Percentiles rank a stretch among this genome's conserved stretches.
phyloP scores from a whole-genome alignment of 2,888 invertebrate species.

The Plagiodera versicolora region DNA sequence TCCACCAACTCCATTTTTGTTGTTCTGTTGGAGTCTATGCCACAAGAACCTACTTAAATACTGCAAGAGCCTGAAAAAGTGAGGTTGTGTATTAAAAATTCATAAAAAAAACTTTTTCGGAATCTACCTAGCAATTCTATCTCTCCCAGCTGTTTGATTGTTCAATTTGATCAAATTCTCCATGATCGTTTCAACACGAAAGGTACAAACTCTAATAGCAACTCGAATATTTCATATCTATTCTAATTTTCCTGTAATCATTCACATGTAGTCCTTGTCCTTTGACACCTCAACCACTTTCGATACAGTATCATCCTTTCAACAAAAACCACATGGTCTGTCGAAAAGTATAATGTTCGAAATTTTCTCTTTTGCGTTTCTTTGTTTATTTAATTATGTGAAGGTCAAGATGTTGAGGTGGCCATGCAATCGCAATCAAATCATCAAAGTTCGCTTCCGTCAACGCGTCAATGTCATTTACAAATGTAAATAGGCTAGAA shows the following conservation, averaged over 20 bases:
- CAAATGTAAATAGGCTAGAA: too few species aligned
- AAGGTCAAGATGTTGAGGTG: too few species aligned
- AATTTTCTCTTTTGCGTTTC: too few species aligned
- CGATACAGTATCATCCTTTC: too few species aligned
- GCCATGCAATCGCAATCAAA: too few species aligned
- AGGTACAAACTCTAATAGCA: neutral
- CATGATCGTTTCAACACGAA: slow-evolving; percentile 42
- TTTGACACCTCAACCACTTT: neutral
- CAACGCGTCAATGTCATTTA: too few species aligned
- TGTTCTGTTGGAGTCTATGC: slow-evolving; percentile 71
- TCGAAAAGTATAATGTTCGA: too few species aligned
- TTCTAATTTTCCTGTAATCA: neutral
- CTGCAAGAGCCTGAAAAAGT: slow-evolving; percentile 69
- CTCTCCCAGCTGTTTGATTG: slow-evolving; percentile 57
- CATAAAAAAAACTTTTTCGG: too few species aligned
- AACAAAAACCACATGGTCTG: too few species aligned
- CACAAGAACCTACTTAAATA: slow-evolving; percentile 80
- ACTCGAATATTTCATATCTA: neutral
- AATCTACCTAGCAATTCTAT: slow-evolving; percentile 56
- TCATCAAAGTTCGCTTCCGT: too few species aligned
- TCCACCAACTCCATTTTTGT: slow-evolving; percentile 69
- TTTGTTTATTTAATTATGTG: too few species aligned
- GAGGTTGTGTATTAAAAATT: slow-evolving; percentile 7
- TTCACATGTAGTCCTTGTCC: neutral
- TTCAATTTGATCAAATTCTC: slow-evolving; percentile 56